These are phyloP conservation scores for Clistopyga incitator DNA, from an alignment of 2,888 invertebrate species.

Conservation along the genomic window DNA sequence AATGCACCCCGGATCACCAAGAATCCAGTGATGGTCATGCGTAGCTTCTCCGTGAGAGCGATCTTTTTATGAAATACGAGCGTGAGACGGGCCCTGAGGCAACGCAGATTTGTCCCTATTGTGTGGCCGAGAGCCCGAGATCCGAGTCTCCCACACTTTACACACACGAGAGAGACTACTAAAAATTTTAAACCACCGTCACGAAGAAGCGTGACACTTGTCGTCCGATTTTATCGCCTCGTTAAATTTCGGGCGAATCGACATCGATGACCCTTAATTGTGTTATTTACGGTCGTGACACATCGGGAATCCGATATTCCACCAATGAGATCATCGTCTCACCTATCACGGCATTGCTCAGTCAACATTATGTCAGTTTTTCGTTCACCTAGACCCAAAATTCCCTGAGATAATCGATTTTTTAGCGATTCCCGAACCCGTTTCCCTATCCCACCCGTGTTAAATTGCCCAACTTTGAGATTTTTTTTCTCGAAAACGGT, in stretches of 20 bases:
- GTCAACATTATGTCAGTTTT: too few species aligned
- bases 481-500: too few species aligned
- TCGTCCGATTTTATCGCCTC: conserved; percentile 82
- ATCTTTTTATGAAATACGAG: conserved; percentile 69
- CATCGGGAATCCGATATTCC: conserved; percentile 73
- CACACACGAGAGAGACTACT: conserved; percentile 17
- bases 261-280: conserved; percentile 78
- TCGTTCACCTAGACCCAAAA: too few species aligned
- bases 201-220: conserved; percentile 78
- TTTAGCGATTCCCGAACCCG: too few species aligned
- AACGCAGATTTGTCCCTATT: conserved; percentile 72
- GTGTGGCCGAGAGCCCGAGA: conserved; percentile 52
- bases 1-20: conserved; percentile 26
- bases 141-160: conserved; percentile 20
- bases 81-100: conserved; percentile 72
- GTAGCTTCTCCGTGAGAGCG: not conserved
- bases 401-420: too few species aligned
- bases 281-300: conserved; percentile 65
- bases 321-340: conserved; percentile 70
- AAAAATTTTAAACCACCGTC: conserved; percentile 25
- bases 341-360: not conserved
- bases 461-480: too few species aligned
- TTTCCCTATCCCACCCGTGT: too few species aligned
- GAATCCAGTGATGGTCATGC: not conserved
- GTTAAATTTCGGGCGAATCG: conserved; percentile 78